Percentiles rank a stretch among this genome's conserved stretches.
Conservation (phyloP, 2,797 vertebrate species). For the Luscinia megarhynchos region DNA sequence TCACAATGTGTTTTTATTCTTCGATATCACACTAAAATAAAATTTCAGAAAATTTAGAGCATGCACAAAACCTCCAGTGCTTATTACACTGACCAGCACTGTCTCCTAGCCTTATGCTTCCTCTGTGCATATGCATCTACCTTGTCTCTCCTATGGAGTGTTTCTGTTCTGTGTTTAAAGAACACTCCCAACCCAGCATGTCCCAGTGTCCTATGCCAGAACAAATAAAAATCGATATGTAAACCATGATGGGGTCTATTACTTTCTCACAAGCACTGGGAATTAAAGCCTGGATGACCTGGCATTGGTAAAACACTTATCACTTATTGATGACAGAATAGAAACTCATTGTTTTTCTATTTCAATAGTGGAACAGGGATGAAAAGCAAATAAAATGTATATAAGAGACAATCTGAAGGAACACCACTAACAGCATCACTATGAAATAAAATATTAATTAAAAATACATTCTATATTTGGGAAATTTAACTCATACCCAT, state of each 20-base stretch:
- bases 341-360: not conserved
- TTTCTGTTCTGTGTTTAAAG: not conserved
- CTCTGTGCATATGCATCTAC: not conserved
- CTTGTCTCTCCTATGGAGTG: not conserved
- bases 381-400: not conserved
- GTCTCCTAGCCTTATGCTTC: not conserved
- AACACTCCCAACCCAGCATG: accelerated
- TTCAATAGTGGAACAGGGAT: not conserved
- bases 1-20: not conserved
- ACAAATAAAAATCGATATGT: not conserved
- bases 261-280: not conserved
- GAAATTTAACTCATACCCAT: not conserved
- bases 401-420: not conserved
- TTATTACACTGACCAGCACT: not conserved
- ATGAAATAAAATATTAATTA: not conserved
- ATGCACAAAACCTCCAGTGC: not conserved
- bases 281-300: not conserved
- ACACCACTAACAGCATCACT: not conserved
- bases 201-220: not conserved
- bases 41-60: not conserved
- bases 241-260: not conserved
- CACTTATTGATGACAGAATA: not conserved
- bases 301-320: not conserved
- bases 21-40: too few species aligned
- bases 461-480: not conserved